Conservation (phyloP, 2,113 vertebrate genomes). For the Vireo altiloquus region DNA sequence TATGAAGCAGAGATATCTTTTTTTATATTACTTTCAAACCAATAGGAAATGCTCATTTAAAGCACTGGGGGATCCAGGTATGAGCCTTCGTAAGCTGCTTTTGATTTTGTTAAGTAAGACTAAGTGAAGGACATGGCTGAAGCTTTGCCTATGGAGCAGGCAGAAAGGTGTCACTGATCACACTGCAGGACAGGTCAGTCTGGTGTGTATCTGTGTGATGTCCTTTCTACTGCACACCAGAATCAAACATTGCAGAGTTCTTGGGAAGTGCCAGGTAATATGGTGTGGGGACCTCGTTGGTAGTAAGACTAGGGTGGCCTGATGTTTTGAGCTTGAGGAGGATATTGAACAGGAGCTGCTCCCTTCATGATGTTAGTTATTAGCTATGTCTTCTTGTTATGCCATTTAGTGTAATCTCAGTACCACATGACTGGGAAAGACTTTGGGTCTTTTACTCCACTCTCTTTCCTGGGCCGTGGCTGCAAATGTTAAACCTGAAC, state of each 20-base stretch:
- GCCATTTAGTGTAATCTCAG: background rate
- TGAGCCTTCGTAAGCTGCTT: background rate
- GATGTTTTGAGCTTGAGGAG: background rate
- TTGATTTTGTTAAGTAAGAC: background rate
- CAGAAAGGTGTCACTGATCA: background rate
- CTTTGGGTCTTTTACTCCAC: background rate
- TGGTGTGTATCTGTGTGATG: background rate
- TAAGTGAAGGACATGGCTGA: background rate
- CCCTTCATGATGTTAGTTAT: background rate
- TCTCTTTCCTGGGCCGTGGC: too few species aligned
- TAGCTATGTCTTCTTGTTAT: background rate
- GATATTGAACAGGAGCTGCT: background rate
- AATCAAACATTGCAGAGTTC: background rate
- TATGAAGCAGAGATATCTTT: background rate
- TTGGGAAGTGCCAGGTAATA: background rate
- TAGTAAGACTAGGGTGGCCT: background rate
- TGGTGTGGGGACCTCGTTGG: rapidly evolving
- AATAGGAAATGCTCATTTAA: background rate
- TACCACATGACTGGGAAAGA: background rate
- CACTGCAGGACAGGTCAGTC: background rate
- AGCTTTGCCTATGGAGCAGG: background rate
- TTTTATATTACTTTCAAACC: background rate
- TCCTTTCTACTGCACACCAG: background rate
- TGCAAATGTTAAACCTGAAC: background rate
- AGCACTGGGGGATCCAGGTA: background rate